Evolutionary conservation across 2,888 invertebrate genomes (phyloP).

Genomic region (Drosophila vallismaia): DNA sequence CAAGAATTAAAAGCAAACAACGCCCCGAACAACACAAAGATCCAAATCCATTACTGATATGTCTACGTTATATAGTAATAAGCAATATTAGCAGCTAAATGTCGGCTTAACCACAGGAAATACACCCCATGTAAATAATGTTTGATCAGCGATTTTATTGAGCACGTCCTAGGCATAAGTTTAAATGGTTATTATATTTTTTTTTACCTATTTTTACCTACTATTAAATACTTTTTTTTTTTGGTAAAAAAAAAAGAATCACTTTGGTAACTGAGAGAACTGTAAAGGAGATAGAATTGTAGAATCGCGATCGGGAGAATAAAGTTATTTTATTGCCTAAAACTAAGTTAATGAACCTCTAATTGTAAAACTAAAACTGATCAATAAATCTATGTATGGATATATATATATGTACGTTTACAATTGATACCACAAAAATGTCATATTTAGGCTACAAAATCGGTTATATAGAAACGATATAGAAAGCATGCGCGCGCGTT

Average conservation of each 20-base stretch:
- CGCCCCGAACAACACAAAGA: constrained; percentile 53
- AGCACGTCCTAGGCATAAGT: constrained; percentile 59
- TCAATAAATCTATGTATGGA: constrained; percentile 37
- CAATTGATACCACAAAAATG: constrained; percentile 53
- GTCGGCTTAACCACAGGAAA: constrained; percentile 30
- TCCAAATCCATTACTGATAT: constrained; percentile 72
- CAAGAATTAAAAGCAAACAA: constrained; percentile 15
- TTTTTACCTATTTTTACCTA: constrained; percentile 42
- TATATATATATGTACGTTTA: constrained; percentile 31
- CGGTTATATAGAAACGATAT: constrained; percentile 51
- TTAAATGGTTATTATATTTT: constrained; percentile 30
- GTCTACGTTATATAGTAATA: constrained; percentile 77
- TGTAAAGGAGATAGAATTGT: constrained; percentile 14
- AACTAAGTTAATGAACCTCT: constrained; percentile 51
- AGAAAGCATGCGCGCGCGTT: constrained; percentile 16
- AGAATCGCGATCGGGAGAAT: constrained; percentile 19
- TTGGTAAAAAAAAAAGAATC: constrained; percentile 20
- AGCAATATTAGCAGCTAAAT: constrained; percentile 76
- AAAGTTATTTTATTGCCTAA: constrained; percentile 57
- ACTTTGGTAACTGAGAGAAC: constrained; percentile 6
- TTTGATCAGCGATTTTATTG: constrained; percentile 67
- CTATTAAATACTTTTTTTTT: constrained; percentile 16
- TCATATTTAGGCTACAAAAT: constrained; percentile 76
- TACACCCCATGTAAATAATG: constrained; percentile 45
- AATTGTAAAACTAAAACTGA: constrained; percentile 43